Percentiles rank a stretch among this genome's conserved stretches.
phyloP scores from a whole-genome alignment of 2,113 vertebrate genomes.

The Lamprotornis superbus region DNA sequence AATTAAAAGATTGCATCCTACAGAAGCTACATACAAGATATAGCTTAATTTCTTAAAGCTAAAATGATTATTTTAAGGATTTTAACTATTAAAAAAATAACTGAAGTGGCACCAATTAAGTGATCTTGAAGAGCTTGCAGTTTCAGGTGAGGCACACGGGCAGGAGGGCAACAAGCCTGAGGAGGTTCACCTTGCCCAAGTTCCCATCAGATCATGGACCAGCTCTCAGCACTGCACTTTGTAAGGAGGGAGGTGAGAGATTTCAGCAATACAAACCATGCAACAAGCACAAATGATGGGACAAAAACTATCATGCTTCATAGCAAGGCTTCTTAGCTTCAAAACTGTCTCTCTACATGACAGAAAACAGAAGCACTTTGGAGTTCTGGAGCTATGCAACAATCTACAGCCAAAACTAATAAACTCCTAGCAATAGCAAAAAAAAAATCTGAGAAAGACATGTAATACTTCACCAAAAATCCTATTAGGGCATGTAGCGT shows the following conservation, averaged over 20 bases:
- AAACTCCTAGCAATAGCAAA: neutral
- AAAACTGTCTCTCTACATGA: neutral
- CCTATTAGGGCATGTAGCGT: neutral
- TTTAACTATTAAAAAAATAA: neutral
- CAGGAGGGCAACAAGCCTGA: neutral
- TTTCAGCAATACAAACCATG: neutral
- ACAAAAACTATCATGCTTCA: neutral
- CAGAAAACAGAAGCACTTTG: neutral
- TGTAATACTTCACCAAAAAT: slow-evolving; percentile 19
- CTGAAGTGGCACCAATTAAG: neutral
- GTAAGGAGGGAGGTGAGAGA: neutral
- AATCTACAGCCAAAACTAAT: neutral
- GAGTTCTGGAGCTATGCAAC: neutral
- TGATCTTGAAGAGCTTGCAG: neutral
- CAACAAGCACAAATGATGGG: neutral
- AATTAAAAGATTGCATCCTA: neutral
- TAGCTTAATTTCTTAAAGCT: neutral
- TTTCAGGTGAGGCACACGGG: neutral
- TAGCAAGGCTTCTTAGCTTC: neutral
- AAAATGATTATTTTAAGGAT: neutral
- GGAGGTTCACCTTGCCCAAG: neutral
- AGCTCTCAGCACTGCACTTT: neutral
- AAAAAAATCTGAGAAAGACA: neutral
- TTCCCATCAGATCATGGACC: neutral
- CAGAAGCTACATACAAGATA: neutral